Percentiles rank a stretch among this genome's conserved stretches.
Conservation (phyloP, 2,888 invertebrate species). For the Macaria liturata region DNA sequence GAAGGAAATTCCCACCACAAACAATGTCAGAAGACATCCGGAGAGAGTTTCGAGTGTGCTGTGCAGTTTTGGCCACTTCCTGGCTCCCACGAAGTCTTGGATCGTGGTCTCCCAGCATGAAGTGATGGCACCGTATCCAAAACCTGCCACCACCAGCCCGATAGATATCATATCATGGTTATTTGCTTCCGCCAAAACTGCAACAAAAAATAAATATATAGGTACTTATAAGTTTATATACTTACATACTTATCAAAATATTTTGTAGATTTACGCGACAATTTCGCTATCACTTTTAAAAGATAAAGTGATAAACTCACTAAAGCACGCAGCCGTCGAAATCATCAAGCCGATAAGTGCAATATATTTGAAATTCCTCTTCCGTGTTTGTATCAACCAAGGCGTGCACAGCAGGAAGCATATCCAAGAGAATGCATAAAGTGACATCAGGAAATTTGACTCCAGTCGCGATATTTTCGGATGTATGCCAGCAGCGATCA, state of each 20-base stretch:
- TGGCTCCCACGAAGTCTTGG: conserved; percentile 73
- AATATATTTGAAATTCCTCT: conserved; percentile 73
- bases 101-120: conserved; percentile 74
- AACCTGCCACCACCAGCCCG: conserved; percentile 75
- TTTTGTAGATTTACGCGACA: no score
- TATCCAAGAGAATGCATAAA: conserved; percentile 76
- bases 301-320: conserved; percentile 47
- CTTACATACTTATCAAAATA: no score
- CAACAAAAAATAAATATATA: conserved; percentile 32
- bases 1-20: conserved; percentile 58
- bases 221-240: not conserved
- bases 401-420: conserved; percentile 72
- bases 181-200: conserved; percentile 65
- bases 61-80: conserved; percentile 76
- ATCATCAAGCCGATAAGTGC: conserved; percentile 59
- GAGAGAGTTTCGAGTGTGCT: conserved; percentile 75
- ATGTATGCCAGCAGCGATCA: conserved; percentile 63
- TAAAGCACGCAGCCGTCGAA: conserved; percentile 64
- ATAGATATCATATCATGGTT: conserved; percentile 75
- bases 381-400: conserved; percentile 71
- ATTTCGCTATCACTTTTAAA: not conserved
- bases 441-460: conserved; percentile 68
- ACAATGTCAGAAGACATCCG: conserved; percentile 56
- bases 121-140: conserved; percentile 75
- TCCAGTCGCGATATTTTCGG: conserved; percentile 67